Percentiles rank a stretch among this genome's conserved stretches.
phyloP scores from a whole-genome alignment of 1,140 invertebrate species.

The Brachionus rotundiformis region DNA sequence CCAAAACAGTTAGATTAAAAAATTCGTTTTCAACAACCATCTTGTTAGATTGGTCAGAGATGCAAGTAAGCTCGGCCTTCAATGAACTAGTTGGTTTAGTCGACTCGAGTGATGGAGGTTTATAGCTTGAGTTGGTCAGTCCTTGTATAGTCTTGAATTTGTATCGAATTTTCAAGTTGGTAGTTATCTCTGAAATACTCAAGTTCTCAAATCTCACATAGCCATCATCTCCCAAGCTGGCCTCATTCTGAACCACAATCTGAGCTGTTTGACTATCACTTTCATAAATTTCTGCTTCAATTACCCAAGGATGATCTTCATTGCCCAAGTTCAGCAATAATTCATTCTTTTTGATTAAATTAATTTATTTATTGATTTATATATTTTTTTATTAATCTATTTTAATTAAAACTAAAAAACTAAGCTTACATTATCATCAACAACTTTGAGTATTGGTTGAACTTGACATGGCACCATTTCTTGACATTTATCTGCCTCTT shows the following conservation, averaged over 20 bases:
- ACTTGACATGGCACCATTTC: slow-evolving; percentile 9
- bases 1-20: neutral
- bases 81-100: neutral
- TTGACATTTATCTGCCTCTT: slow-evolving; percentile 30
- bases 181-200: neutral
- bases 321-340: slow-evolving; percentile 11
- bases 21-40: neutral
- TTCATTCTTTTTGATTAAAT: neutral
- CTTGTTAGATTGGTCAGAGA: neutral
- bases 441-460: slow-evolving; percentile 33
- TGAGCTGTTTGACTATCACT: neutral
- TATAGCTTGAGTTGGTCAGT: neutral
- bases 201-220: slow-evolving; percentile 30
- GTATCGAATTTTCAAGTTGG: neutral
- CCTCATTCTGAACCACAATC: slow-evolving; percentile 18
- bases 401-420: no score
- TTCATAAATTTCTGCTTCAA: slow-evolving; percentile 1
- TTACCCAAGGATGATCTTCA: slow-evolving; percentile 22
- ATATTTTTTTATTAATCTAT: neutral
- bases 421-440: slow-evolving; percentile 22
- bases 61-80: neutral
- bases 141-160: slow-evolving; percentile 5
- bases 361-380: neutral
- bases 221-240: slow-evolving; percentile 6
- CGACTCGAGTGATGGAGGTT: neutral